Evolutionary conservation across 2,113 vertebrate genomes (phyloP), one percentile per base, ranked within the genome.

Genomic region (Leuciscus idus): DNA sequence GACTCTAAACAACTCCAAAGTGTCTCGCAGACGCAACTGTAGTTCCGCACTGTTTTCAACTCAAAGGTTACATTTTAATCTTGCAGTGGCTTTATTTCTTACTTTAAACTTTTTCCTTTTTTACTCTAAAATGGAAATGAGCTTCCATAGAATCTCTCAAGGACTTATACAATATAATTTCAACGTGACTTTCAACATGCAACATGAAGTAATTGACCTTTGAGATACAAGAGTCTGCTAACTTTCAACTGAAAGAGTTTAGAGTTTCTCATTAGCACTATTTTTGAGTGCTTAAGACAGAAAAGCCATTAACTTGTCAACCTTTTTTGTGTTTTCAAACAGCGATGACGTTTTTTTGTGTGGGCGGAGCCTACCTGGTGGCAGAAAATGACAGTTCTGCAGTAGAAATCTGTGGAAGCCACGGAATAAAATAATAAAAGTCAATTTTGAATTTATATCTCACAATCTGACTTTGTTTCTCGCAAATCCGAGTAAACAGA

Each of bases 1-100:
- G 84, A 52, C 70, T 80, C 78, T 80, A 76, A 77, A 89, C 46
- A 86, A 33, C 21, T 48, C 66, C 36, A 70, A 48, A 50, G 39
- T 43, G 66, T 36, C 21, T 4, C 0, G 3, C 61, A 48, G 11
- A 17, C 33, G 36, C 55, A 79, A 33, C 21, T 39, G 55, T 17
- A 72, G 7, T 72, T 72, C 4, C 6, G 11, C 19, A 39, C 7
- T 36, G 19, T 12, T 33, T 52, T 36, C n/a, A 26, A 13, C n/a
- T 26, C 10, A 62, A 62, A 62, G n/a, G 11, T 26, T 26, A 11
- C 30, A 17, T 66, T 33, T 66, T 19, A 19, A 68, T 68, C 36
- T 39, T 4, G 33, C 33, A 39, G 66, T 21, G 21, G 68, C 19
- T 17, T 72, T 43, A 72, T 72, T 72, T 72, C 33, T 72, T 39